Conservation (phyloP, 2,888 invertebrate genomes). For the Cynaeus angustus region DNA sequence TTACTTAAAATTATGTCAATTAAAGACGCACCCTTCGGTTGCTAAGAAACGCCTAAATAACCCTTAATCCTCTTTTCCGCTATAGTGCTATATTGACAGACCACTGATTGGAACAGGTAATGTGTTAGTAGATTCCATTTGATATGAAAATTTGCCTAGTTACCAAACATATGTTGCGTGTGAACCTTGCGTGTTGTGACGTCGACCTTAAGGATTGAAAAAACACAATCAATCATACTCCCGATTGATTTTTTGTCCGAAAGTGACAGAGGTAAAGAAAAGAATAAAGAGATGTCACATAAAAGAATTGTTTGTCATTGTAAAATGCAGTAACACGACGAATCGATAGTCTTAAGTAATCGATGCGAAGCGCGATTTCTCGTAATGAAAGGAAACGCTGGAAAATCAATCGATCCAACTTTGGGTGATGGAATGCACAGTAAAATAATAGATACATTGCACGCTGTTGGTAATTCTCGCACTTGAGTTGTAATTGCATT, state of each 20-base stretch:
- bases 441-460: conserved; percentile 15
- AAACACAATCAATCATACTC: conserved; percentile 44
- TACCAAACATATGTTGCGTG: conserved; percentile 52
- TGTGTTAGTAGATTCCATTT: conserved; percentile 51
- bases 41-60: conserved; percentile 14
- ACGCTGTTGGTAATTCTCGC: conserved; percentile 2
- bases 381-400: conserved; percentile 9
- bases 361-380: not conserved
- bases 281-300: conserved; percentile 16
- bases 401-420: conserved; percentile 16
- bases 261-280: conserved; percentile 34
- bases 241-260: conserved; percentile 32
- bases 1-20: not conserved
- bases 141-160: conserved; percentile 46
- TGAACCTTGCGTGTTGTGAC: conserved; percentile 49
- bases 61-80: conserved; percentile 10
- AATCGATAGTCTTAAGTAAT: conserved; percentile 8
- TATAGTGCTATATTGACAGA: conserved; percentile 42
- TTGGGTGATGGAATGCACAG: conserved; percentile 15
- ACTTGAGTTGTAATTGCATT: conserved; percentile 2
- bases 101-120: conserved; percentile 50
- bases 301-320: conserved; percentile 16
- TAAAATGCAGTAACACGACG: not conserved
- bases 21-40: conserved; percentile 11
- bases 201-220: conserved; percentile 21